phyloP scores from a whole-genome alignment of 2,797 vertebrate species.

The Glyptemys insculpta region DNA sequence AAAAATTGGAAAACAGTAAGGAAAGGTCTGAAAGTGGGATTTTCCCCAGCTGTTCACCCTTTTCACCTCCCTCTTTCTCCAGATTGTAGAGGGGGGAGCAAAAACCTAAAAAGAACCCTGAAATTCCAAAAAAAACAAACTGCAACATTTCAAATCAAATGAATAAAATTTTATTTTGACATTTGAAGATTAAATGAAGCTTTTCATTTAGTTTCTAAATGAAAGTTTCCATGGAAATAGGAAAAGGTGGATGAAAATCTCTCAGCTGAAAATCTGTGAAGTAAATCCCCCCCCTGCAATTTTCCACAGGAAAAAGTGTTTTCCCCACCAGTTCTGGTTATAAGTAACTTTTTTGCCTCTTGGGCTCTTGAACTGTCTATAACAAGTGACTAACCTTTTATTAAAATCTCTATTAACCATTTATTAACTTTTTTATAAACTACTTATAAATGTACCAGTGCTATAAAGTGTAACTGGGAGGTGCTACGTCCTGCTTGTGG shows the following conservation, averaged over 20 bases:
- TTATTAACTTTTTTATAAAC: background rate
- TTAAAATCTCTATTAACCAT: background rate
- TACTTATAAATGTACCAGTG: background rate
- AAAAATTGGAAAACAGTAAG: background rate
- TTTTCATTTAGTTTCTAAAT: background rate
- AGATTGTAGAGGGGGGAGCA: background rate
- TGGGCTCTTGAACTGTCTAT: background rate
- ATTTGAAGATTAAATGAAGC: background rate
- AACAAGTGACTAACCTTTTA: background rate
- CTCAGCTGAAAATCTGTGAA: background rate
- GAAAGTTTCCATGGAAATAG: background rate
- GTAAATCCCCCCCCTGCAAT: too few species aligned
- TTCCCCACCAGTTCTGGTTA: background rate
- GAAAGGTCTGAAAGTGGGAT: too few species aligned
- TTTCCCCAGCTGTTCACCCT: background rate
- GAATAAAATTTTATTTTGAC: background rate
- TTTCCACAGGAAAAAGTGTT: background rate
- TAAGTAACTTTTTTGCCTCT: background rate
- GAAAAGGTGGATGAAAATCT: background rate
- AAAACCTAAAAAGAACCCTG: background rate
- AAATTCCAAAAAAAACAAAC: background rate
- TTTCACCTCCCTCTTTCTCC: background rate
- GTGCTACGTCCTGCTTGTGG: background rate
- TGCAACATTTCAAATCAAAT: background rate
- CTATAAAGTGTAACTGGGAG: background rate